Base-by-base conservation (phyloP, 2,797 vertebrate species). In the Acomys russatus region DNA sequence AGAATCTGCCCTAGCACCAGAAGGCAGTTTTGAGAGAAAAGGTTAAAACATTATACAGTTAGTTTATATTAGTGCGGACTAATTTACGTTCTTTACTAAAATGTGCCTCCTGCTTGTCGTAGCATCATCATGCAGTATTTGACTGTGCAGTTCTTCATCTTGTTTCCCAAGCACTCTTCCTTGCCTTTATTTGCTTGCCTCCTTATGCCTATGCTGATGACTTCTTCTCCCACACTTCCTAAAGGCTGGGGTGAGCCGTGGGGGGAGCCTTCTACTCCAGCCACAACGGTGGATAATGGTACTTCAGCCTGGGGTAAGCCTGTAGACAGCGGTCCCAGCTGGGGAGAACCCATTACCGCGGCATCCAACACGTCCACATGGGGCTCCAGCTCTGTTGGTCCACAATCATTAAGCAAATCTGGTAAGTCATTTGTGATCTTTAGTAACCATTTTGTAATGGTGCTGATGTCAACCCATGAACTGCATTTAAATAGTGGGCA, bases 281-380 rank as follows among this genome's bases (percentile, higher is more conserved):
- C 99, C 88, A 99, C 99, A 30, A 98, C 98, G 8, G 99, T 99
- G 96, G 99, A 99, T 98, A 99, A 99, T 25, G 99, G 99, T 91
- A 99, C 99, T 0, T 99, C 99, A 33, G 99, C 99, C 22, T 99
- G 99, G 99, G 99, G 99, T 33, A 99, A 99, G 96, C 99, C 99
- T 91, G 98, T 99, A 97, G 99, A 99, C 97, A 99, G 98, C 91
- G 98, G 99, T 94, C 97, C 99, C 54, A 98, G 97, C 98, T 99
- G 99, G 99, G 99, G 99, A 54, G 99, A 99, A 9, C 98, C 99
- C 86, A 98, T 98, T 95, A 96, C 98, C 35, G 98, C 99, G 2
- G 96, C 98, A 92, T 97, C 98, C 28, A 99, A 98, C 96, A 97
- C 98, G 95, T 99, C 98, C 97, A 98, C 98, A 88, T 99, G 99